Evolutionary conservation across 2,113 vertebrate genomes (phyloP), one percentile per base, ranked within the genome.

Genomic region (Nicator chloris): DNA sequence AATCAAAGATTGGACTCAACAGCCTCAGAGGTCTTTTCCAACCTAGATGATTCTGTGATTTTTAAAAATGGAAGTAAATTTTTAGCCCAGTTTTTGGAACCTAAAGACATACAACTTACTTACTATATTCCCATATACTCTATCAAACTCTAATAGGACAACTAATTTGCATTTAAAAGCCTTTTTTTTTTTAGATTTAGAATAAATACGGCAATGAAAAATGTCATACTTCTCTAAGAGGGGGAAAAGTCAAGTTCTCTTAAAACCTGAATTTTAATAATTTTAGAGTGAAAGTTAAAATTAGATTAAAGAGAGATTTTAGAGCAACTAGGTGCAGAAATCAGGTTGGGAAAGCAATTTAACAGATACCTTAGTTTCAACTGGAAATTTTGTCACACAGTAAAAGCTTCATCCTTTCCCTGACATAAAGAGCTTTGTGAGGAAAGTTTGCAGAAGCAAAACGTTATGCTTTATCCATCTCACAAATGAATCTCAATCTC

Each of bases 401-500:
- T 53, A 68, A 65, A 90, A 86, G 27, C 37, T 27, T 93, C 77
- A 79, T 86, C 22, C 26, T 78, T 88, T 83, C 44, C n/a, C 14
- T 86, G 68, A 66, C 40, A 24, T n/a, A 93, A 86, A 78, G 72
- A 95, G 84, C 72, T 86, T 88, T 88, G 71, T 84, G 80, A 84
- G 72, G 44, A 54, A 96, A 86, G 30, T 93, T 81, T 88, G 76
- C 33, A 88, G 82, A 83, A 83, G 44, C n/a, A 81, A 81, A 88
- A 94, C 42, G 56, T 75, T 88, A 53, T 83, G 53, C 72, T 72
- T 92, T 92, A 65, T 72, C 88, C 88, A 76, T 95, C 69, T 91
- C 69, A 59, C 14, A 14, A 92, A 94, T 82, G 82, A 79, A 88
- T 94, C 93, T 95, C 86, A 88, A 82, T 93, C 31, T 81, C 76